A percentile compares a stretch with the other conserved stretches of the same genome.
These are phyloP conservation scores for Deroptyus accipitrinus DNA, from an alignment of 2,113 vertebrate genomes.

Conservation along the genomic window DNA sequence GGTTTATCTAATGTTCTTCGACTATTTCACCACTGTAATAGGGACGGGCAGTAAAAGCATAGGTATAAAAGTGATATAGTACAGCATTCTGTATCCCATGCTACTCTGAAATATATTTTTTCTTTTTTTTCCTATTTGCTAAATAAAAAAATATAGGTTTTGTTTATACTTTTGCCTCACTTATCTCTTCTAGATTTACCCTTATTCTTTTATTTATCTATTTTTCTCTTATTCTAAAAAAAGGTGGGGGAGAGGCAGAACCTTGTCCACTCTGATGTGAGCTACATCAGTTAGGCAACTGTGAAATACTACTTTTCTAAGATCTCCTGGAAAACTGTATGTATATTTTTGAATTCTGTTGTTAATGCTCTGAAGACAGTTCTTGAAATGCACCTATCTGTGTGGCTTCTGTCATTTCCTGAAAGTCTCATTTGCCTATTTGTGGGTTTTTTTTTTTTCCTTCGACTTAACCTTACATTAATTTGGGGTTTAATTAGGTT, in stretches of 20 bases:
- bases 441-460: not conserved
- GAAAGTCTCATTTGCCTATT: not conserved
- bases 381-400: not conserved
- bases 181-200: not conserved
- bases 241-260: rapidly evolving
- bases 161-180: not conserved
- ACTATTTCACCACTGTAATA: not conserved
- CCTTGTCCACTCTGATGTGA: not conserved
- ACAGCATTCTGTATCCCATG: not conserved
- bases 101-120: not conserved
- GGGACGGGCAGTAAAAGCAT: not conserved
- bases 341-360: not conserved
- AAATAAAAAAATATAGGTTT: rapidly evolving
- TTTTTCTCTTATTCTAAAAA: not conserved
- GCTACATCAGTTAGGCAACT: not conserved
- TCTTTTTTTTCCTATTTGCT: not conserved
- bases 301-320: not conserved
- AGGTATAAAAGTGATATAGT: not conserved
- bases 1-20: not conserved
- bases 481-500: not conserved
- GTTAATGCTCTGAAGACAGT: not conserved
- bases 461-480: not conserved
- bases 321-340: not conserved
- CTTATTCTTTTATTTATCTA: not conserved
- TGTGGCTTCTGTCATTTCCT: not conserved